These are phyloP conservation scores for Drosophila tsacasi DNA, from an alignment of 1,140 invertebrate genomes.

Conservation along the genomic window DNA sequence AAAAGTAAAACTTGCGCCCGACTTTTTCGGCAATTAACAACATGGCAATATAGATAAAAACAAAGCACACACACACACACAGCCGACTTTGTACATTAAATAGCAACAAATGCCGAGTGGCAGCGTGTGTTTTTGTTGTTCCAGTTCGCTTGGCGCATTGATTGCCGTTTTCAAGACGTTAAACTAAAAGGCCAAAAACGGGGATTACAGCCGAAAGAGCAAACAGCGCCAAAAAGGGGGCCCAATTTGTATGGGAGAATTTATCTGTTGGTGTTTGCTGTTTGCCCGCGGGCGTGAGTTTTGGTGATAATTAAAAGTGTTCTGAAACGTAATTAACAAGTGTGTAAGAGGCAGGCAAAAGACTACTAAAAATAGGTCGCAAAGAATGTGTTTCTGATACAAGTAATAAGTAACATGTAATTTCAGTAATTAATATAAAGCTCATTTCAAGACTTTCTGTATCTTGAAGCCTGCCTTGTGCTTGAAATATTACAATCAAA, in stretches of 20 bases:
- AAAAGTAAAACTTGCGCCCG: conserved; percentile 51
- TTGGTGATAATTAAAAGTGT: conserved; percentile 71
- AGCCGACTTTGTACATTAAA: conserved; percentile 11
- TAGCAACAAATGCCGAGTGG: conserved; percentile 35
- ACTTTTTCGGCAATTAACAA: conserved; percentile 77
- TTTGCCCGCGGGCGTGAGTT: conserved; percentile 17
- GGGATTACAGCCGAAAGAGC: conserved; percentile 33
- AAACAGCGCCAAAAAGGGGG: conserved; percentile 18
- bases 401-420: not conserved
- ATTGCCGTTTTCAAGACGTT: conserved; percentile 63
- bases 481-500: conserved; percentile 4
- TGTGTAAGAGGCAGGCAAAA: conserved; percentile 12
- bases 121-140: conserved; percentile 44
- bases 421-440: not conserved
- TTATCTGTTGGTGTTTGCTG: conserved; percentile 16
- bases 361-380: not conserved
- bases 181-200: conserved; percentile 40
- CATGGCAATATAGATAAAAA: conserved; percentile 66
- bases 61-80: conserved; percentile 6
- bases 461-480: not conserved
- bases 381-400: not conserved
- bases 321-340: conserved; percentile 60
- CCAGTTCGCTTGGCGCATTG: conserved; percentile 66
- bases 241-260: conserved; percentile 18
- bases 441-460: not conserved